Evolutionary conservation across 2,888 invertebrate species (phyloP), one percentile per base, ranked within the genome.

Genomic region (Metalampra italica): DNA sequence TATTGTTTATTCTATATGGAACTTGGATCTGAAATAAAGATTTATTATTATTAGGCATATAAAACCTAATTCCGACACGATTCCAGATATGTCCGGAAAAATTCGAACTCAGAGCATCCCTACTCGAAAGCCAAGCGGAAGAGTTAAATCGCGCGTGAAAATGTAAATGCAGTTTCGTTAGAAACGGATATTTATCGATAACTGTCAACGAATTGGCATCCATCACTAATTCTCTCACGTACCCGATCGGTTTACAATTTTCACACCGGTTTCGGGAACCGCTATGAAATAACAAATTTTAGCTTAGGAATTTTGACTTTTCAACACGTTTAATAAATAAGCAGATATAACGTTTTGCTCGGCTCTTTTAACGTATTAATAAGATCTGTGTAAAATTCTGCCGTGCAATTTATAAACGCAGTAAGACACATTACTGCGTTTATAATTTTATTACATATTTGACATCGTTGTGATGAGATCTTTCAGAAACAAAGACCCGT

Each of bases 121-220:
- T 40, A 40, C 12, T 40, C n/a, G 36, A 22, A 44, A 44, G 60
- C 53, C 64, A 52, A 66, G 82, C 80, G 81, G 82, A 78, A 68
- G 71, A 82, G 85, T 85, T 85, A 78, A 87, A 86, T 87, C 78
- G 84, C 62, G 70, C 71, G 81, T 76, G 66, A 78, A 78, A 66
- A 70, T 71, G 70, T 67, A 78, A 36, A 80, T 82, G 82, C 82
- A 81, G 70, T 82, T 79, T 76, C 66, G 67, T 66, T 68, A 66
- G 74, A 79, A 74, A 69, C 65, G 69, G 68, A 75, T 73, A 71
- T 76, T 71, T 77, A 80, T 78, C 78, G 73, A 67, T 76, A 75
- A 78, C 72, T 72, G 72, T 78, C 75, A 76, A 70, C 75, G 72
- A 36, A 70, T 66, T 65, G 62, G 72, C 71, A 61, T 62, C 67